Percentiles rank a stretch among this genome's conserved stretches.
These are phyloP conservation scores for Cercocebus atys DNA, from an alignment of 2,113 vertebrate species.

Conservation along the genomic window DNA sequence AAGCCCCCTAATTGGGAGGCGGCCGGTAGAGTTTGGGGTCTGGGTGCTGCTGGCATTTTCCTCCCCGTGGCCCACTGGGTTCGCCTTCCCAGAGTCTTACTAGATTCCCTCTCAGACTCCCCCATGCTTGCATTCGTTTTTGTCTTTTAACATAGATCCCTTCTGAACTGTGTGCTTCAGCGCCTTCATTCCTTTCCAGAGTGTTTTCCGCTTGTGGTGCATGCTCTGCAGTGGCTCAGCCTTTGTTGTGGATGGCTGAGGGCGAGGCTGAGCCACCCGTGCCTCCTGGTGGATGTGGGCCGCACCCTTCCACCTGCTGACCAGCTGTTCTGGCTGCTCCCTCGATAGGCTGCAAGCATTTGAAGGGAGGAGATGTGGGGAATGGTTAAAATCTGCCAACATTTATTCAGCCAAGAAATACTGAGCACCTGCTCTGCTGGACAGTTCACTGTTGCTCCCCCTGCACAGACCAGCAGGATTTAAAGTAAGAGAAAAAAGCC, in stretches of 20 bases:
- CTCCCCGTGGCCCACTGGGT: not conserved
- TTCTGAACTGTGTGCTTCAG: not conserved
- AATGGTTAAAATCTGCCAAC: too few relatives aligned
- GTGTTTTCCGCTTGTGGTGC: not conserved
- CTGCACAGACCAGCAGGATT: not conserved
- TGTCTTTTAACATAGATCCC: too few relatives aligned
- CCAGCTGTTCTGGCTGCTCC: not conserved
- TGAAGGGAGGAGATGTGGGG: not conserved
- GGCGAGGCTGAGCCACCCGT: not conserved
- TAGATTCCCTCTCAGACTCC: not conserved
- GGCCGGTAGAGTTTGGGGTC: not conserved
- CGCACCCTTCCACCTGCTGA: not conserved
- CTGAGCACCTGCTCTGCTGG: not conserved
- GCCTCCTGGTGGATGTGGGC: not conserved
- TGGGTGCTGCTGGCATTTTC: accelerated
- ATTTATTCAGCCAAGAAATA: accelerated
- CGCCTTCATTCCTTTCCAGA: not conserved
- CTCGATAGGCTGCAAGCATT: too few relatives aligned
- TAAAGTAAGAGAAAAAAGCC: not conserved
- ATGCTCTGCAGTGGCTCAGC: not conserved
- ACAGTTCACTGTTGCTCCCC: too few relatives aligned
- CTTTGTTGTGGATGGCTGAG: not conserved
- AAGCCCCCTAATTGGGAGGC: not conserved
- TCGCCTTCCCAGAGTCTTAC: not conserved
- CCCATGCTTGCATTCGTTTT: too few relatives aligned